These are phyloP conservation scores for Metridium senile DNA, from an alignment of 92 coral and sea anemone genomes.

Conservation along the genomic window DNA sequence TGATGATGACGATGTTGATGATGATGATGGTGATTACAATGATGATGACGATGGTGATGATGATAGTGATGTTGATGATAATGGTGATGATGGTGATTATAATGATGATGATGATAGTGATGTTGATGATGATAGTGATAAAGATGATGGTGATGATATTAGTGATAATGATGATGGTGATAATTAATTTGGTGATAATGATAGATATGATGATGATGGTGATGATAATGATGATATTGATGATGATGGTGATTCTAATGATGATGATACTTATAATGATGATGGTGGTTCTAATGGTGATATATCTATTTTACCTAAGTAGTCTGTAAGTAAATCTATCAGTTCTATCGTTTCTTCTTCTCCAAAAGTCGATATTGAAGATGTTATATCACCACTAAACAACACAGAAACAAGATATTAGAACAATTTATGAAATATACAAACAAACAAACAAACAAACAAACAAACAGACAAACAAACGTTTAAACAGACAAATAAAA, in stretches of 20 bases:
- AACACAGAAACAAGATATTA: not conserved
- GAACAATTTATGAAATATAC: not conserved
- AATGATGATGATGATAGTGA: not conserved
- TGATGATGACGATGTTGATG: not conserved
- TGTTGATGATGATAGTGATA: not conserved
- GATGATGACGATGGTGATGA: not conserved
- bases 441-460: too few species aligned
- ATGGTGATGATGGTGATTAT: not conserved
- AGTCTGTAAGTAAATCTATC: conserved; percentile 80
- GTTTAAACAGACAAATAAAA: too few species aligned
- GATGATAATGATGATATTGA: not conserved
- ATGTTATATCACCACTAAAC: conserved; percentile 80
- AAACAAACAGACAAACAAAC: too few species aligned
- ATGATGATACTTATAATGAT: not conserved
- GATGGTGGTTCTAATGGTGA: not conserved
- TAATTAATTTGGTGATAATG: not conserved
- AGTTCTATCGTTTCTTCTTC: conserved; percentile 86
- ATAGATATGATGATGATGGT: not conserved
- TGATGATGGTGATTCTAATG: not conserved
- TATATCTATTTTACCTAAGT: conserved; percentile 59
- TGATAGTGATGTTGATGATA: not conserved
- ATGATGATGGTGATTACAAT: not conserved
- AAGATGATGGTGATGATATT: not conserved
- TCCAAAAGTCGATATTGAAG: conserved; percentile 75
- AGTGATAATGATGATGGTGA: not conserved